Base-by-base conservation (phyloP, 64 coral and sea anemone species). In the Montipora efflorescens region DNA sequence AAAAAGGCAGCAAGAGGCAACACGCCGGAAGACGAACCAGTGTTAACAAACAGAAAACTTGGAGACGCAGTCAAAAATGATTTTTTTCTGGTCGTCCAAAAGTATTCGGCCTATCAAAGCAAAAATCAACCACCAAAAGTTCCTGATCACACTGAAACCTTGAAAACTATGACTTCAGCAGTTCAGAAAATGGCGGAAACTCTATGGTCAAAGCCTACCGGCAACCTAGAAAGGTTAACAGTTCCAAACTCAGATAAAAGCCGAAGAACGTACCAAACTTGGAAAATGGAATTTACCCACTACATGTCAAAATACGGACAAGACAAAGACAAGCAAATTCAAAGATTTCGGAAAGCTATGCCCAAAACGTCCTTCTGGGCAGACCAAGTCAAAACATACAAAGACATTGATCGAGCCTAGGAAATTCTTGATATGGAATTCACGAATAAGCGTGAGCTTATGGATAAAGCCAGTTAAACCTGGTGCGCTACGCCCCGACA, bases 401-500 rank as follows among this genome's bases (percentile, higher is more conserved):
- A 91, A 72, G 67, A 51, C 46, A 89, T 86, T 5, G 12, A 90
- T 15, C 48, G 23, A 67, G 82, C 88, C 9, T 95, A 82, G 93
- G 46, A 85, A 78, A 91, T 95, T 23, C 58, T 94, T 12, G 93
- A 94, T 55, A 69, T n/a, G 9, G 87, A 95, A 47, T 92, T 95
- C 49, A 70, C 79, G n/a, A 85, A 92, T 19, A 81, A 88, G 19
- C 36, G 90, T 78, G 89, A 96, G 21, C 45, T 92, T 11, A 96
- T 96, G 95, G 90, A 96, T 28, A 28, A 28, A 28, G 28, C 28
- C 1, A 28, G 28, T 28, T 1, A 28, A 28, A 28, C 28, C 28
- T 28, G 28, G 28, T 1, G 28, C 28, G 28, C 28, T 28, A 28
- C 28, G 28, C 23, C 23, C 23, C 23, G 23, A 23, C 23, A 23